phyloP scores from a whole-genome alignment of 2,113 vertebrate genomes.

The Grammomys dolichurus region DNA sequence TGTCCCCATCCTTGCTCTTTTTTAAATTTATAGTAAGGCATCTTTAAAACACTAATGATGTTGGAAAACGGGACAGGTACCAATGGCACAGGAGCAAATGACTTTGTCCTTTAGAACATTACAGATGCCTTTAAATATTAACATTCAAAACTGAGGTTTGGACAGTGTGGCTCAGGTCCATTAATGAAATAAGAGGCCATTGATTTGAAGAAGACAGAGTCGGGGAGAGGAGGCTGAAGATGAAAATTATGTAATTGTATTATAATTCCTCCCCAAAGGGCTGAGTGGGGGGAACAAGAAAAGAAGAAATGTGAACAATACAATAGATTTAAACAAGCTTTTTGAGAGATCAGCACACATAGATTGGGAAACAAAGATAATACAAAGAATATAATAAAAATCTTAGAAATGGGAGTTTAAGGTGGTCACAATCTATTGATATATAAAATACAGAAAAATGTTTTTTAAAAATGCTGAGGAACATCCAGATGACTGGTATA shows the following conservation, averaged over 20 bases:
- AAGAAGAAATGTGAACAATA: not conserved
- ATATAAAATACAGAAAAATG: not conserved
- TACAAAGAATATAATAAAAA: not conserved
- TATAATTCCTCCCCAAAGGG: not conserved
- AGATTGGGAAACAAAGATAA: not conserved
- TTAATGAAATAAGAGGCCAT: not conserved
- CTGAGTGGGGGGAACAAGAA: not conserved
- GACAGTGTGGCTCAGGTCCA: not conserved
- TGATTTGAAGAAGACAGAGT: not conserved
- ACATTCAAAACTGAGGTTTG: not conserved
- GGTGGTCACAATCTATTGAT: constrained; percentile 7
- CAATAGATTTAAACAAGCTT: not conserved
- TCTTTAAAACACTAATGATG: not conserved
- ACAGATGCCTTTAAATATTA: constrained; percentile 17
- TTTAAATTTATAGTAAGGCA: not conserved
- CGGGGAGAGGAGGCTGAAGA: not conserved
- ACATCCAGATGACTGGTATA: not conserved
- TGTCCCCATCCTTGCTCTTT: not conserved
- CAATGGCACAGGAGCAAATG: not conserved
- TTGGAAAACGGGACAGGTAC: not conserved
- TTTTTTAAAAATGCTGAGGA: not conserved
- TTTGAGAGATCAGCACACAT: not conserved
- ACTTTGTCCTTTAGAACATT: not conserved
- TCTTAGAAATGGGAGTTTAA: constrained; percentile 38
- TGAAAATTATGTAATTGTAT: not conserved